Conservation (phyloP, 2,888 invertebrate genomes). For the Synergus japonicus region DNA sequence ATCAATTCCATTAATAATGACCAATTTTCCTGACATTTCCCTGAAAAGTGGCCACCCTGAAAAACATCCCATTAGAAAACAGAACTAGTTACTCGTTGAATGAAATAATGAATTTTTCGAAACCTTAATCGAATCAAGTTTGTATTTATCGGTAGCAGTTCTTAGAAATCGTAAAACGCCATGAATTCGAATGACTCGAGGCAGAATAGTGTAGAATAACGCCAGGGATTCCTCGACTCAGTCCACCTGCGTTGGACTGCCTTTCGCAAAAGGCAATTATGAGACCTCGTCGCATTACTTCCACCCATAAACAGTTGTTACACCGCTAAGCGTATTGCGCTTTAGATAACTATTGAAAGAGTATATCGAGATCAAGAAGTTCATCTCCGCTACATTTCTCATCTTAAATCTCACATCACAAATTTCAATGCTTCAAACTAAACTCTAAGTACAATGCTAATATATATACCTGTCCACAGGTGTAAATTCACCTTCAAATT, state of each 20-base stretch:
- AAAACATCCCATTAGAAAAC: neutral
- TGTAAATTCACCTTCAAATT: neutral
- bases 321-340: slow-evolving; percentile 43
- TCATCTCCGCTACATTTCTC: neutral
- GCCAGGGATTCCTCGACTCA: slow-evolving; percentile 39
- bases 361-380: neutral
- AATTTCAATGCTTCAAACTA: neutral
- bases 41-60: too few relatives aligned
- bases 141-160: neutral
- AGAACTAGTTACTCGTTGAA: neutral
- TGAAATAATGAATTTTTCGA: slow-evolving; percentile 7
- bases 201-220: slow-evolving; percentile 9
- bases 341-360: slow-evolving; percentile 14
- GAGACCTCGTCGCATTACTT: slow-evolving; percentile 60
- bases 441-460: slow-evolving; percentile 19
- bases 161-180: slow-evolving; percentile 28
- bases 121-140: neutral
- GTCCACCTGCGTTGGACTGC: slow-evolving; percentile 47
- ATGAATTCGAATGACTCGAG: slow-evolving; percentile 30
- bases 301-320: slow-evolving; percentile 59
- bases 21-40: too few relatives aligned
- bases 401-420: neutral
- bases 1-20: too few relatives aligned
- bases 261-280: slow-evolving; percentile 63
- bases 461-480: too few relatives aligned